A percentile compares a stretch with the other conserved stretches of the same genome.
Evolutionary conservation across 2,888 invertebrate genomes (phyloP).

Genomic region (Torymus aiolomorphi): DNA sequence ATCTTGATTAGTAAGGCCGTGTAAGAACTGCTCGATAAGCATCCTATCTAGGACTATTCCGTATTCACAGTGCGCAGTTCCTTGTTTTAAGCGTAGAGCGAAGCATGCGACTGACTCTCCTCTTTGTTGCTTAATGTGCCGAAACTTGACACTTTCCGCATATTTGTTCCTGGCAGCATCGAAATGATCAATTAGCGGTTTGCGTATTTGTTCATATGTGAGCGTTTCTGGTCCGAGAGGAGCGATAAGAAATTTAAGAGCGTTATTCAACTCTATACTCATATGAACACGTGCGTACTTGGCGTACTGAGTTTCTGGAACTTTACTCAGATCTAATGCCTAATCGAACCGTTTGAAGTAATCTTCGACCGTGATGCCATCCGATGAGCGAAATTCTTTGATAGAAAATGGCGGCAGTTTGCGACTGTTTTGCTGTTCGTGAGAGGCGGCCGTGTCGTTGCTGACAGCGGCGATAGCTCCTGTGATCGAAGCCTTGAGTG

Average conservation of each 20-base stretch:
- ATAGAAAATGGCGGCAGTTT: conserved; percentile 52
- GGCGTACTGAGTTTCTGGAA: conserved; percentile 16
- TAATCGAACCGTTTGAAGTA: too few species aligned
- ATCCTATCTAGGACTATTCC: conserved; percentile 50
- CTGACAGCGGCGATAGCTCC: too few species aligned
- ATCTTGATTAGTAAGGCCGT: conserved; percentile 55
- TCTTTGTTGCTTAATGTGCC: too few species aligned
- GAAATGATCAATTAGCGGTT: conserved; percentile 37
- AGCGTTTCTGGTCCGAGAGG: conserved; percentile 35
- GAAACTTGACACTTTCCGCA: too few species aligned
- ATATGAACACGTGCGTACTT: conserved; percentile 8
- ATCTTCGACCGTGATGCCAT: too few species aligned
- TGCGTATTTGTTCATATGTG: conserved; percentile 14
- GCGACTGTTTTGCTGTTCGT: conserved; percentile 39
- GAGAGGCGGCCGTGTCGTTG: too few species aligned
- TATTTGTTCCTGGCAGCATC: conserved; percentile 52
- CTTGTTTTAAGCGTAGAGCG: conserved; percentile 50
- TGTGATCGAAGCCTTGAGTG: too few species aligned
- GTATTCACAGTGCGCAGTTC: conserved; percentile 51
- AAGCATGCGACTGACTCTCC: conserved; percentile 49
- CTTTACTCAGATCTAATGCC: conserved; percentile 38
- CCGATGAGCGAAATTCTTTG: too few species aligned
- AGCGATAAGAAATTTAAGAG: conserved; percentile 51
- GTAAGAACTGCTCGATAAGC: conserved; percentile 53
- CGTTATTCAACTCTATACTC: conserved; percentile 40